phyloP scores from a whole-genome alignment of 2,888 invertebrate genomes.

The Drosophila fulvimacula region DNA sequence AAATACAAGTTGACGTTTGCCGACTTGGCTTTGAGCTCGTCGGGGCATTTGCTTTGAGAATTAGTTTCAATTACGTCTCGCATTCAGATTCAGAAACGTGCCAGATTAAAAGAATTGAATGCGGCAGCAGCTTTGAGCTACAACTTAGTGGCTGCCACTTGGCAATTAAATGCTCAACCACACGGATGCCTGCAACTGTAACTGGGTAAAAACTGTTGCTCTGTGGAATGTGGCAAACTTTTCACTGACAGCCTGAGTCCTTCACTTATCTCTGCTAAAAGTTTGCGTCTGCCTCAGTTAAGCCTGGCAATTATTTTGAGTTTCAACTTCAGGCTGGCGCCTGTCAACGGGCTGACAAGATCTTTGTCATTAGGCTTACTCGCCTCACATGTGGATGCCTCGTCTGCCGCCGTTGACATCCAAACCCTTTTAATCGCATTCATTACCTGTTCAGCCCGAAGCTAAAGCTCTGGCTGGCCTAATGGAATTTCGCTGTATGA shows the following conservation, averaged over 20 bases:
- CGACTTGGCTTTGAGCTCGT: slow-evolving; percentile 38
- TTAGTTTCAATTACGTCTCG: slow-evolving; percentile 73
- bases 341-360: slow-evolving; percentile 22
- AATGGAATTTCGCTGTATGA: slow-evolving; percentile 26
- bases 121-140: slow-evolving; percentile 4
- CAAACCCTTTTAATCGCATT: slow-evolving; percentile 32
- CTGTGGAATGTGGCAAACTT: neutral
- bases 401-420: slow-evolving; percentile 1
- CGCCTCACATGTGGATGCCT: neutral
- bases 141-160: slow-evolving; percentile 14
- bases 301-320: slow-evolving; percentile 48
- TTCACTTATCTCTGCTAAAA: slow-evolving; percentile 34
- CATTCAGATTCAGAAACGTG: slow-evolving; percentile 15
- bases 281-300: slow-evolving; percentile 20
- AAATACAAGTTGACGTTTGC: slow-evolving; percentile 40
- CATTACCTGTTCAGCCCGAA: neutral
- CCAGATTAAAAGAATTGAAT: slow-evolving; percentile 22
- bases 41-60: slow-evolving; percentile 65
- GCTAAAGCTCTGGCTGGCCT: slow-evolving; percentile 22
- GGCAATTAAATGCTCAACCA: slow-evolving; percentile 39
- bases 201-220: neutral
- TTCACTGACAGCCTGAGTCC: slow-evolving; percentile 10
- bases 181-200: neutral
- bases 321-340: slow-evolving; percentile 1
- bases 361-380: slow-evolving; percentile 5